Evolutionary conservation across 2,113 vertebrate genomes (phyloP).

Genomic region (Grammomys surdaster): DNA sequence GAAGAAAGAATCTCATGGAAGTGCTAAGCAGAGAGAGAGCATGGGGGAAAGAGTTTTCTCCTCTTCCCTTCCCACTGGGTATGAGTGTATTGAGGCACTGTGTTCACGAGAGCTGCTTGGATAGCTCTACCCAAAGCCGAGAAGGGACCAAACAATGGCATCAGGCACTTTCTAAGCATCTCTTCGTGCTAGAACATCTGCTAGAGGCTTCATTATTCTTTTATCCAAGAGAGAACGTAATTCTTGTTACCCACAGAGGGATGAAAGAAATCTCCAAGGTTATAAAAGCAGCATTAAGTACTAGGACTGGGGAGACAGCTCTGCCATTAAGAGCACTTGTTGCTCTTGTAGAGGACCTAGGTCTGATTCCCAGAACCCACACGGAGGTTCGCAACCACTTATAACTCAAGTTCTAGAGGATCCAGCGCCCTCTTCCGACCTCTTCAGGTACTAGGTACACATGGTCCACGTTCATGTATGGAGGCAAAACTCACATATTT

Average conservation of each 20-base stretch:
- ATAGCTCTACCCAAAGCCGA: constrained; percentile 4
- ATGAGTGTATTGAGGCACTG: not conserved
- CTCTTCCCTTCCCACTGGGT: not conserved
- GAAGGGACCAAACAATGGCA: not conserved
- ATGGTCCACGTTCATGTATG: not conserved
- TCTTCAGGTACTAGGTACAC: not conserved
- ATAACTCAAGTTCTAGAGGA: not conserved
- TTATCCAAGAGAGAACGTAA: not conserved
- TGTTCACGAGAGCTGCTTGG: not conserved
- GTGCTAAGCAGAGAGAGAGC: not conserved
- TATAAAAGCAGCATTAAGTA: not conserved
- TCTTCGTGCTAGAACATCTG: constrained; percentile 57
- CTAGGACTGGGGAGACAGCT: not conserved
- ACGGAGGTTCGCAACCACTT: not conserved
- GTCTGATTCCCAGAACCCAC: not conserved
- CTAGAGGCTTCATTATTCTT: not conserved
- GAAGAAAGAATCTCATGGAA: not conserved
- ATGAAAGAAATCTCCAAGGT: constrained; percentile 26
- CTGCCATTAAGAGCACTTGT: not conserved
- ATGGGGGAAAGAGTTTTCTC: not conserved
- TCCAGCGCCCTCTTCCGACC: not conserved
- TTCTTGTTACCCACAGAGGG: not conserved
- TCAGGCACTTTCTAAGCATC: constrained; percentile 35
- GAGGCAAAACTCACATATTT: not conserved
- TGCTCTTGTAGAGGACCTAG: not conserved